Percentiles rank a stretch among this genome's conserved stretches.
Conservation (phyloP, 2,797 vertebrate species). For the Oreochromis mossambicus region DNA sequence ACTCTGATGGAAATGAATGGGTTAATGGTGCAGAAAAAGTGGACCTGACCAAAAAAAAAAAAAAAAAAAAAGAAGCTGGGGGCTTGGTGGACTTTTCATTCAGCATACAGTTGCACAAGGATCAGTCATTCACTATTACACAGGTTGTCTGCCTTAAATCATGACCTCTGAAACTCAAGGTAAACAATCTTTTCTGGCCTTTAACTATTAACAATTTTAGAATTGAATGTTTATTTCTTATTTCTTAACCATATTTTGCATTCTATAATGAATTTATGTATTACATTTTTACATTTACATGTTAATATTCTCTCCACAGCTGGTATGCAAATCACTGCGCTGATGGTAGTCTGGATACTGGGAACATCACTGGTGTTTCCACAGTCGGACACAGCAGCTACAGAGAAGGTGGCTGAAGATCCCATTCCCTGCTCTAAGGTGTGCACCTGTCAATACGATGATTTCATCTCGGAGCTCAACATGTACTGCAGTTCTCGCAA, state of each 20-base stretch:
- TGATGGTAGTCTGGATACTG: constrained; percentile 70
- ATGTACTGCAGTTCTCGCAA: constrained; percentile 91
- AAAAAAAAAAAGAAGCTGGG: constrained; percentile 37
- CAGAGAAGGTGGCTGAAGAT: constrained; percentile 54
- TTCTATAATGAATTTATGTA: background rate
- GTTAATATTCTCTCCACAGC: constrained; percentile 42
- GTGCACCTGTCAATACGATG: constrained; percentile 84
- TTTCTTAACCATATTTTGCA: background rate
- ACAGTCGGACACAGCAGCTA: constrained; percentile 52
- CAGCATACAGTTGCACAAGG: constrained; percentile 65
- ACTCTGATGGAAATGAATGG: constrained; percentile 54
- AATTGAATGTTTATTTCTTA: background rate
- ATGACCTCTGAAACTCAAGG: constrained; percentile 57
- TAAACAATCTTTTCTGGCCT: constrained; percentile 30
- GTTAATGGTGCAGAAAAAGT: constrained; percentile 69
- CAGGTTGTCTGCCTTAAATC: constrained; percentile 36
- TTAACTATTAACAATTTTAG: background rate
- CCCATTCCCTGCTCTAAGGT: constrained; percentile 77
- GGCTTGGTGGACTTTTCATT: constrained; percentile 56
- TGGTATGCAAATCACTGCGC: constrained; percentile 70
- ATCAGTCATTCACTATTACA: constrained; percentile 52
- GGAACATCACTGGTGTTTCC: constrained; percentile 68
- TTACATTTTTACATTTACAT: background rate
- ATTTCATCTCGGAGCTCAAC: constrained; percentile 83
- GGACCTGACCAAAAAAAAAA: constrained; percentile 15